Evolutionary conservation across 2,888 invertebrate genomes (phyloP).

Genomic region (Phania funesta): DNA sequence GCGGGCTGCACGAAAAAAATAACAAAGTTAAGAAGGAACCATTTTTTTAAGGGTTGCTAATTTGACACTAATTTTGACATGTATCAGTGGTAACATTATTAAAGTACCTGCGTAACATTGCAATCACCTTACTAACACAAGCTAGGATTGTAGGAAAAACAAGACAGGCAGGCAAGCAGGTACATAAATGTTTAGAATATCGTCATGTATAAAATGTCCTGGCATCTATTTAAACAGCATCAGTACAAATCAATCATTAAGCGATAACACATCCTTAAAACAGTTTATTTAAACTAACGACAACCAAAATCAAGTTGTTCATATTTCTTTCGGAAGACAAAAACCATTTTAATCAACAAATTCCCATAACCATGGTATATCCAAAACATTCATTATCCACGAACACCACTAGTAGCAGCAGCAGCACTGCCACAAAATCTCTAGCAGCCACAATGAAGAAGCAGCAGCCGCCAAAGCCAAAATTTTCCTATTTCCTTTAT

Average conservation of each 20-base stretch:
- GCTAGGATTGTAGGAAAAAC: not conserved
- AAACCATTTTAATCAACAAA: not conserved
- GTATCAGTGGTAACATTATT: not conserved
- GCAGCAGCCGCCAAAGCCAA: not conserved
- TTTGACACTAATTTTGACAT: not conserved
- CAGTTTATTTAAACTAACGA: not conserved
- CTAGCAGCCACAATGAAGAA: not conserved
- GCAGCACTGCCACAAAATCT: not conserved
- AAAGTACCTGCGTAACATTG: not conserved
- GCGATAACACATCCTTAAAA: not conserved
- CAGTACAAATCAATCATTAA: not conserved
- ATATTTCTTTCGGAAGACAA: not conserved
- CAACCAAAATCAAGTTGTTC: not conserved
- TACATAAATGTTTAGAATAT: not conserved
- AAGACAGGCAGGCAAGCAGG: not conserved
- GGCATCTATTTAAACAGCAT: not conserved
- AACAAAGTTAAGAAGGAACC: conserved; percentile 8
- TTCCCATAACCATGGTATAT: not conserved
- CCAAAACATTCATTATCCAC: not conserved
- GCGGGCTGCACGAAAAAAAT: not conserved
- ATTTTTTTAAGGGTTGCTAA: not conserved
- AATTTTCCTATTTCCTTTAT: conserved; percentile 1
- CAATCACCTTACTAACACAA: not conserved
- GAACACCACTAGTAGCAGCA: not conserved
- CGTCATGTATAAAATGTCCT: conserved; percentile 24